These are phyloP conservation scores for Lysandra bellargus DNA, from an alignment of 2,888 invertebrate species.

Conservation along the genomic window DNA sequence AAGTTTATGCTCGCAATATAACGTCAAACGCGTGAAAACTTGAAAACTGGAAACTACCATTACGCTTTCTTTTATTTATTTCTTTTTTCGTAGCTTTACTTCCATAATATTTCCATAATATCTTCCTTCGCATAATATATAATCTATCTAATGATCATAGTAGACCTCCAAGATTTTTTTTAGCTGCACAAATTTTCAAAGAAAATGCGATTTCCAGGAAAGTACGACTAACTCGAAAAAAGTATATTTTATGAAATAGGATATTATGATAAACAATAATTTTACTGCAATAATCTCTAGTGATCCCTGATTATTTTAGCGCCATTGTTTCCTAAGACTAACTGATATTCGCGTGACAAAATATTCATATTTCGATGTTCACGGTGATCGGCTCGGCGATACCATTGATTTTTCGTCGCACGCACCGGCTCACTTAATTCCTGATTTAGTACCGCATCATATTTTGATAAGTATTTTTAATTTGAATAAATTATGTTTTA, in stretches of 20 bases:
- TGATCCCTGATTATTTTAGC: too few relatives aligned
- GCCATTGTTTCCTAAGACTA: slow-evolving; percentile 36
- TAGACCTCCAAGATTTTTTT: background rate
- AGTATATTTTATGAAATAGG: too few relatives aligned
- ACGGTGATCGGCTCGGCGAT: slow-evolving; percentile 70
- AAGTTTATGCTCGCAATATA: background rate
- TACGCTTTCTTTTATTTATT: too few relatives aligned
- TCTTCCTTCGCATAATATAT: background rate
- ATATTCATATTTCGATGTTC: slow-evolving; percentile 66
- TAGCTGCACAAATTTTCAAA: background rate
- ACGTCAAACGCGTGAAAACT: background rate
- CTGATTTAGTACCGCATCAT: slow-evolving; percentile 79
- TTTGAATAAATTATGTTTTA: slow-evolving; percentile 81
- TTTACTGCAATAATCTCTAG: too few relatives aligned
- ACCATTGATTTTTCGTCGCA: slow-evolving; percentile 66
- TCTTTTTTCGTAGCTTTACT: too few relatives aligned
- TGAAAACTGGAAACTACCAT: background rate
- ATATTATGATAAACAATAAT: too few relatives aligned
- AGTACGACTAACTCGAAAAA: background rate
- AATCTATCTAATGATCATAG: background rate
- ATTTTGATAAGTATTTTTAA: slow-evolving; percentile 81
- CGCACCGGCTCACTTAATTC: slow-evolving; percentile 77
- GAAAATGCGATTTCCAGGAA: background rate
- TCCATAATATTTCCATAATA: too few relatives aligned
- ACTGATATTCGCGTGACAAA: slow-evolving; percentile 71